A percentile compares a stretch with the other conserved stretches of the same genome.
These are phyloP conservation scores for Drosophila incognita DNA, from an alignment of 2,888 invertebrate species.

Conservation along the genomic window DNA sequence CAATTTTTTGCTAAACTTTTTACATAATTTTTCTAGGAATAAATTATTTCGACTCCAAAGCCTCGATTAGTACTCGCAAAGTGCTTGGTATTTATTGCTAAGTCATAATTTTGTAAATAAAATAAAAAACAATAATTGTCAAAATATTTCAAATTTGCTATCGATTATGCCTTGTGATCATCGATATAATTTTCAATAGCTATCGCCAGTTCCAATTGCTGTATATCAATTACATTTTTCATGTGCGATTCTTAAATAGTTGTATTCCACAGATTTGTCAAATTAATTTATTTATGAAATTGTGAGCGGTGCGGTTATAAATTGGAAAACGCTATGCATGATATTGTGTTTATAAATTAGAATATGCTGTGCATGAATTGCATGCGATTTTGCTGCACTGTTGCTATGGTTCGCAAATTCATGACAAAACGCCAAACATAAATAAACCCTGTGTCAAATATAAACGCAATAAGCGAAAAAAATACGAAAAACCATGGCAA, in stretches of 20 bases:
- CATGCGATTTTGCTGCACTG: constrained; percentile 2
- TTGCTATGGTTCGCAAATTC: constrained; percentile 18
- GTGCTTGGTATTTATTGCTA: neutral
- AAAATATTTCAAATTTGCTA: neutral
- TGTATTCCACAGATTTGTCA: constrained; percentile 8
- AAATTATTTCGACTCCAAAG: neutral
- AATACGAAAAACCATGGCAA: neutral
- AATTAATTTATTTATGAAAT: neutral
- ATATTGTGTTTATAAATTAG: neutral
- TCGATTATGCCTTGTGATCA: neutral
- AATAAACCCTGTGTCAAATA: constrained; percentile 3
- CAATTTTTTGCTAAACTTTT: neutral
- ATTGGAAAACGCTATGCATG: neutral
- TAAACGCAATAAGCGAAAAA: constrained; percentile 18
- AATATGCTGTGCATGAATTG: neutral
- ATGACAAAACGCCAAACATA: constrained; percentile 1
- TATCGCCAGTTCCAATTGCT: constrained; percentile 13
- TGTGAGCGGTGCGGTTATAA: neutral
- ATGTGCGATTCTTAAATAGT: constrained; percentile 6
- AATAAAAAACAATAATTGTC: neutral
- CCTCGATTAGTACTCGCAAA: neutral
- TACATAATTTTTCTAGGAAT: neutral
- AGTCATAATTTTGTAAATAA: neutral
- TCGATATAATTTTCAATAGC: neutral
- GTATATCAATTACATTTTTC: constrained; percentile 30